Base-by-base conservation (phyloP, 2,113 vertebrate genomes). In the Pelusios castaneus region DNA sequence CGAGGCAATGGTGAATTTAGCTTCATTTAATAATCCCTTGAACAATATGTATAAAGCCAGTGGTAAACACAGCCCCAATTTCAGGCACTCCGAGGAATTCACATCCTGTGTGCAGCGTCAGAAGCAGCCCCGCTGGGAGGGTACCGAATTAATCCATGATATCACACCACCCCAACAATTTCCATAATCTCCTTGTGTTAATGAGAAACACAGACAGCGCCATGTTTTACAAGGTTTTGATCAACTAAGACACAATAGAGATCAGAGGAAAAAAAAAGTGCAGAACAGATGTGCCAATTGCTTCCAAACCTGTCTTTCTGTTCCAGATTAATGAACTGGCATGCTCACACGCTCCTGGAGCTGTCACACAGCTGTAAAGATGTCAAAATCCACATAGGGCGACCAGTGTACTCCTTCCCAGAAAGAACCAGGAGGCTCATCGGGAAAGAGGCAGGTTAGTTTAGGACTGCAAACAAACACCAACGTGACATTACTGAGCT, bases 31-130 rank as follows among this genome's bases (percentile, higher is more conserved):
- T 0, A 34, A 58, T 9, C n/a, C 45, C 10, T 1, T 8, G 17
- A 67, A 34, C 9, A 5, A 1, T 21, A 13, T 4, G 0, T 80
- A 51, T 43, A 47, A 76, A 67, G 70, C 51, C 49, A 19, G 12
- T 0, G 1, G 31, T 47, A 14, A 27, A 22, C 45, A n/a, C 10
- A 5, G 34, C 29, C 56, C 10, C 10, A n/a, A 7, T n/a, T 8
- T 41, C 10, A 45, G 9, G 22, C 2, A 0, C 13, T 5, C 0
- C 1, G 12, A 47, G n/a, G 77, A 47, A 10, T 49, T 58, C 11
- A 2, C 1, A 13, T 4, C 0, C 2, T 3, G 12, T 13, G 3
- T 19, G 24, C 10, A 25, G 13, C 1, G 21, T 29, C 24, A 4
- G n/a, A 24, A 24, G 31, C 56, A 51, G 6, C 24, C 58, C 45